Evolutionary conservation across 1,140 invertebrate species (phyloP).

Genomic region (Sitodiplosis mosellana): DNA sequence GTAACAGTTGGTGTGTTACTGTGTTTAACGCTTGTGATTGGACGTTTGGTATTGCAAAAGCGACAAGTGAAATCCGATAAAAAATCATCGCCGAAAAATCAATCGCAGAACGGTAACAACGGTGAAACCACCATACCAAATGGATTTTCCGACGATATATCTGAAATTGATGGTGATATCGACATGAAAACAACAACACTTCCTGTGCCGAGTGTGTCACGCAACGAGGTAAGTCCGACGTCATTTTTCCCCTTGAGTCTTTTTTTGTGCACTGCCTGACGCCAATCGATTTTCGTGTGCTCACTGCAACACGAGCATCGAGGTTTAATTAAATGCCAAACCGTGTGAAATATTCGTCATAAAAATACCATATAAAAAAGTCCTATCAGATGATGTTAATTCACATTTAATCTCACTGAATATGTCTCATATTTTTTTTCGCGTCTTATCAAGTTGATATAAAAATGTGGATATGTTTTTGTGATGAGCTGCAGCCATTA

Average conservation of each 20-base stretch:
- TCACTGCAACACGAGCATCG: no score
- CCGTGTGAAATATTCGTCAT: background rate
- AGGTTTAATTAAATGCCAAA: background rate
- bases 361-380: background rate
- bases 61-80: constrained; percentile 28
- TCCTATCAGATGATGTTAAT: no score
- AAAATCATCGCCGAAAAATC: constrained; percentile 26
- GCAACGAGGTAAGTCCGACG: constrained; percentile 12
- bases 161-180: constrained; percentile 52
- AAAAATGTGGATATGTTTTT: no score
- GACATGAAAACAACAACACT: constrained; percentile 37
- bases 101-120: constrained; percentile 30
- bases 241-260: background rate
- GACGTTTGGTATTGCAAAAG: constrained; percentile 39
- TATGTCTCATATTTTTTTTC: no score
- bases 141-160: constrained; percentile 50
- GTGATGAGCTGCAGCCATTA: no score
- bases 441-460: no score
- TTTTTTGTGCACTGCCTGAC: no score
- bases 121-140: constrained; percentile 41
- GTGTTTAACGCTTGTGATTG: constrained; percentile 45
- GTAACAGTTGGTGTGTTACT: constrained; percentile 44
- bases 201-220: constrained; percentile 26
- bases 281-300: no score
- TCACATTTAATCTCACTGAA: no score